Conservation (phyloP, 2,888 invertebrate species). For the Dermolepida albohirtum region DNA sequence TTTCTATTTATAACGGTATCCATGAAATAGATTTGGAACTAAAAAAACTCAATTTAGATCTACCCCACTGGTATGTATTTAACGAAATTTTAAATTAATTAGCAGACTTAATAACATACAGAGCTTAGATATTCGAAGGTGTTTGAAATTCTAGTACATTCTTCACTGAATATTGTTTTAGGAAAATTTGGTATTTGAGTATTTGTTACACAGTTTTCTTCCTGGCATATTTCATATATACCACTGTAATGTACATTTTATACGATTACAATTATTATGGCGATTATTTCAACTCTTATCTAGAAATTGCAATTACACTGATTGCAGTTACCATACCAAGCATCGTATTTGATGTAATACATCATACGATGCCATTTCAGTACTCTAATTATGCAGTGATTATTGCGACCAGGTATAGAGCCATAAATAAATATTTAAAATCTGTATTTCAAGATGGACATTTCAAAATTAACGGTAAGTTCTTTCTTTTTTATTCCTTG, state of each 20-base stretch:
- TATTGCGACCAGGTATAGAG: not conserved
- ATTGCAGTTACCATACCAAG: no score
- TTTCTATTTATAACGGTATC: constrained; percentile 49
- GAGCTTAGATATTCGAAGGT: no score
- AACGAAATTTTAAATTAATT: no score
- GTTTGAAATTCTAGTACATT: no score
- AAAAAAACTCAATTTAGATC: constrained; percentile 50
- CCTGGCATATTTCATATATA: no score
- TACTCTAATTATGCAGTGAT: not conserved
- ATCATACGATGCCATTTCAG: not conserved
- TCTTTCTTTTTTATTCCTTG: no score
- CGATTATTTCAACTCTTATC: not conserved
- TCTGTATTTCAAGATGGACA: no score
- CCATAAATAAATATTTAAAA: not conserved
- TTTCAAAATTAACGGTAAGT: no score
- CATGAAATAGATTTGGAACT: constrained; percentile 52
- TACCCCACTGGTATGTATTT: constrained; percentile 51
- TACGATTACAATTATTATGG: not conserved
- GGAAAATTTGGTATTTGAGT: constrained; percentile 9
- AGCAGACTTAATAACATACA: no score
- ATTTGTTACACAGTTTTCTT: not conserved
- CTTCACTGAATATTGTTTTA: not conserved
- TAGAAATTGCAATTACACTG: not conserved
- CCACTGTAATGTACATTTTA: no score
- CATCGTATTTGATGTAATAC: no score